phyloP scores from a whole-genome alignment of 1,140 invertebrate genomes.

The Rhopalosiphum maidis region DNA sequence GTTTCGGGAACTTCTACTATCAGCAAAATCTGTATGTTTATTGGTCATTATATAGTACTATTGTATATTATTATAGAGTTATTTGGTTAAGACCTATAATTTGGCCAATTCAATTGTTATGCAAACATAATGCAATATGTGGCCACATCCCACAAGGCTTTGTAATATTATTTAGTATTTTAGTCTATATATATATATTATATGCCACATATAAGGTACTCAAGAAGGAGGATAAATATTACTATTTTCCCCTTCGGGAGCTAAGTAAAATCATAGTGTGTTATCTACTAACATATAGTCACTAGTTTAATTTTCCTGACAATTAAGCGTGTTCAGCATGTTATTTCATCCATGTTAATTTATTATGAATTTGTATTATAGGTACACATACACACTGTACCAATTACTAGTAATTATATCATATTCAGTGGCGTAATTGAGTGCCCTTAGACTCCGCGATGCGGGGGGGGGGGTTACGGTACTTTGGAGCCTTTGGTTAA shows the following conservation, averaged over 20 bases:
- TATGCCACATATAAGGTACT: not conserved
- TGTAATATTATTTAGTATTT: not conserved
- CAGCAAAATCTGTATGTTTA: constrained; percentile 6
- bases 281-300: not conserved
- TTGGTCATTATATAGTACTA: not conserved
- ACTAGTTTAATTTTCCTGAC: constrained; percentile 17
- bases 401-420: not conserved
- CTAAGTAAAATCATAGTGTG: not conserved
- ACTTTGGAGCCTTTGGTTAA: no score
- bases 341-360: not conserved
- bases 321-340: constrained; percentile 24
- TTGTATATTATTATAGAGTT: constrained; percentile 2
- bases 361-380: not conserved
- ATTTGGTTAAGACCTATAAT: not conserved
- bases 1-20: not conserved
- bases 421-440: no score
- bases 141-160: not conserved
- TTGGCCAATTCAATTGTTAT: not conserved
- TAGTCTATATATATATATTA: not conserved
- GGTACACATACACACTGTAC: not conserved
- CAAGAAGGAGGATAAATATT: not conserved
- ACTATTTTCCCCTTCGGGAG: constrained; percentile 23
- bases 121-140: not conserved
- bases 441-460: no score
- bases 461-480: no score